A percentile compares a stretch with the other conserved stretches of the same genome.
Evolutionary conservation across 2,888 invertebrate genomes (phyloP).

Genomic region (Euproctis similis): DNA sequence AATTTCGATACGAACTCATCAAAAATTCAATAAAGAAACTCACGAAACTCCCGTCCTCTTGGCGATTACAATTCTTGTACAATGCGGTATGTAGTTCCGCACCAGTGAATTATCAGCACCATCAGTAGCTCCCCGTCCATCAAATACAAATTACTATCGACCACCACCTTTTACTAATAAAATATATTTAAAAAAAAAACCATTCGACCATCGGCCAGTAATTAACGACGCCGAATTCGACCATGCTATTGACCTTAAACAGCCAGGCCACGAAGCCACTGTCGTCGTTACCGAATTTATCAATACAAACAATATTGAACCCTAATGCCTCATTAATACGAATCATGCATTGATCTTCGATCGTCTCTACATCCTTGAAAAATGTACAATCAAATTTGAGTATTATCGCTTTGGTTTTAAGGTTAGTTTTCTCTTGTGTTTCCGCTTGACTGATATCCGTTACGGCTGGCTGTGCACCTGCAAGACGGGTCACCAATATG

Average conservation of each 20-base stretch:
- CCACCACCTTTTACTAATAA: constrained; percentile 30
- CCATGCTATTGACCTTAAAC: constrained; percentile 62
- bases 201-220: constrained; percentile 42
- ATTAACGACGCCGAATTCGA: constrained; percentile 66
- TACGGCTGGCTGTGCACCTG: constrained; percentile 58
- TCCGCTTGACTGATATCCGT: constrained; percentile 56
- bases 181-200: too few relatives aligned
- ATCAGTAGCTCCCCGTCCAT: constrained; percentile 22
- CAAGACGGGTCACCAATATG: constrained; percentile 68
- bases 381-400: constrained; percentile 16
- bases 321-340: constrained; percentile 41
- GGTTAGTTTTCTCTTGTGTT: constrained; percentile 21
- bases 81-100: constrained; percentile 16
- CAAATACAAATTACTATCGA: constrained; percentile 29
- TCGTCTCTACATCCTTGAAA: constrained; percentile 40
- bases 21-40: too few relatives aligned
- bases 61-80: too few relatives aligned
- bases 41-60: too few relatives aligned
- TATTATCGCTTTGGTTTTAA: constrained; percentile 10
- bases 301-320: constrained; percentile 34
- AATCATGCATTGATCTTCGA: constrained; percentile 42
- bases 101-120: constrained; percentile 16
- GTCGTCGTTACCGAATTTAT: constrained; percentile 46
- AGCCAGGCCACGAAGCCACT: constrained; percentile 22
- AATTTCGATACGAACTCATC: too few relatives aligned